Evolutionary conservation across 2,888 invertebrate species (phyloP), one percentile per base, ranked within the genome.

Genomic region (Orchestes rusci): DNA sequence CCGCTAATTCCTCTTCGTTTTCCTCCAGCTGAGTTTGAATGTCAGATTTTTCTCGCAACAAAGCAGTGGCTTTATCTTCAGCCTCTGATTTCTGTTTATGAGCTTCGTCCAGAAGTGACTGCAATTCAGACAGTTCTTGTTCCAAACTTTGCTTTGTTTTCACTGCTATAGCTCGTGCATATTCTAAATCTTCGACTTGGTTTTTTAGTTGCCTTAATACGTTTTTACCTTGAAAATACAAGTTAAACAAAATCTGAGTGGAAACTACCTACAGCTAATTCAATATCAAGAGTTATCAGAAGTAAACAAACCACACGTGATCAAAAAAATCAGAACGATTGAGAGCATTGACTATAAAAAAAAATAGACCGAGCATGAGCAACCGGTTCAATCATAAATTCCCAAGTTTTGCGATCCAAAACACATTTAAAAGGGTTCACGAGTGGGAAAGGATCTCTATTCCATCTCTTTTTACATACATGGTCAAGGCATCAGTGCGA

Each of bases 1-100:
- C 90, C 0, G 87, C 82, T 43, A 92, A 75, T 65, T 95, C 93
- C 60, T 95, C 94, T 65, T 95, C 94, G 36, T 90, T 89, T 63
- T 95, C 95, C 59, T 95, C 94, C 12, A 93, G 73, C 48, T 87
- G 86, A 5, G 84, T 82, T 55, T 89, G 77, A 10, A 92, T 70
- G 42, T 91, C 89, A 13, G 83, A 75, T 12, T 87, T 83, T 65
- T 94, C 93, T 4, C 94, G 70, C 44, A 79, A 75, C 2, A 88
- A 77, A 1, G 70, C 61, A 49, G 79, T 79, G 3, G 84, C 76
- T 27, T 78, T 74, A 53, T 90, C 89, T 55, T 94, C 91, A 0
- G 86, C 85, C 53, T 93, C 92, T 74, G 18, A 79, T 75, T 47
- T 84, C 75, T 16, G 80, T 74, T 45, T 84, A 73, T 63, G 56